Conservation (phyloP, 1,140 invertebrate species). For the Cotesia vestalis region DNA sequence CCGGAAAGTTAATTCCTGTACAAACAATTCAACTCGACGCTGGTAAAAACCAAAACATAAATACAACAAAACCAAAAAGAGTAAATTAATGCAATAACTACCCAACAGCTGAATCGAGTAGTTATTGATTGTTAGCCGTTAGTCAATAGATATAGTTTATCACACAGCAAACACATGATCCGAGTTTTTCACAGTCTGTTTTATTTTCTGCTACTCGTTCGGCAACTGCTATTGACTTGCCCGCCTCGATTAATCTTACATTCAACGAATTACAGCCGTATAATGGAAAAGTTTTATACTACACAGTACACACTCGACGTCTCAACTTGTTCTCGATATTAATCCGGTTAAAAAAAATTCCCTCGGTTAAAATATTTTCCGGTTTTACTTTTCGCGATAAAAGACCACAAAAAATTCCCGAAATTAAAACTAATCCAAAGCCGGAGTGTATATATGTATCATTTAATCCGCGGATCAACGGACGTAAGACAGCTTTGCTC, state of each 20-base stretch:
- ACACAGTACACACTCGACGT: background rate
- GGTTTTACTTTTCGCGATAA: too few species aligned
- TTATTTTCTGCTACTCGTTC: constrained; percentile 3
- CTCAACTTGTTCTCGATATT: too few species aligned
- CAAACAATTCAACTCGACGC: background rate
- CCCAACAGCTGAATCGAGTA: too few species aligned
- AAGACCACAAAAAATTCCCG: too few species aligned
- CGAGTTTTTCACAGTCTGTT: background rate
- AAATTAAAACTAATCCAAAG: background rate
- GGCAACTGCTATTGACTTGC: constrained; percentile 19
- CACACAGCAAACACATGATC: background rate
- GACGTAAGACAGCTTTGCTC: constrained; percentile 1
- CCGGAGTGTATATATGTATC: background rate
- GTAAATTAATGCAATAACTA: too few species aligned
- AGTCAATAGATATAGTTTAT: too few species aligned
- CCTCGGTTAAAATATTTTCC: too few species aligned
- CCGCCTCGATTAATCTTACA: constrained; percentile 24
- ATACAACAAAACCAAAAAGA: too few species aligned
- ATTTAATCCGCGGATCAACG: constrained; percentile 4
- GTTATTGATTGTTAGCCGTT: too few species aligned
- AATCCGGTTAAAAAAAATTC: too few species aligned
- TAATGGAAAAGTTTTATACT: constrained; percentile 7
- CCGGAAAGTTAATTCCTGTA: background rate
- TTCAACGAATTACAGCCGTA: constrained; percentile 16
- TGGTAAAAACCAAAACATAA: background rate